Percentiles rank a stretch among this genome's conserved stretches.
phyloP scores from a whole-genome alignment of 2,888 invertebrate genomes.

The Cataglyphis livida region DNA sequence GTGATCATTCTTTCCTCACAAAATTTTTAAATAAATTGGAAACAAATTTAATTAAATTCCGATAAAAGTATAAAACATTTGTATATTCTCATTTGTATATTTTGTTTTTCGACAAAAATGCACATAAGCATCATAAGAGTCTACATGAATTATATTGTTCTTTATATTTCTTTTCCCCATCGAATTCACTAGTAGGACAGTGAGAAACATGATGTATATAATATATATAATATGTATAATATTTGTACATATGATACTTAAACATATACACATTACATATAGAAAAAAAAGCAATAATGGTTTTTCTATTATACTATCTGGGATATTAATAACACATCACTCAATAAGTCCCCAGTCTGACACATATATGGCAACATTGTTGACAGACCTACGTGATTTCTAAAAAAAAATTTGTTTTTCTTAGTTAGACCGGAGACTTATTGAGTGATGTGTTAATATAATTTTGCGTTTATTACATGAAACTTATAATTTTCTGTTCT shows the following conservation, averaged over 20 bases:
- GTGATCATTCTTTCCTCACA: not conserved
- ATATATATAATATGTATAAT: not conserved
- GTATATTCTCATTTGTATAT: not conserved
- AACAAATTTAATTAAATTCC: not conserved
- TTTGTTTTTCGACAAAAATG: constrained; percentile 37
- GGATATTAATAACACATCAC: constrained; percentile 6
- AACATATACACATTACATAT: not conserved
- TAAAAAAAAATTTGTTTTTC: too few species aligned
- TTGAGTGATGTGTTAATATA: not conserved
- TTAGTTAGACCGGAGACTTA: too few species aligned
- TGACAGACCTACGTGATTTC: too few species aligned
- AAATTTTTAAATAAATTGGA: not conserved
- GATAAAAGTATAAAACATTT: not conserved
- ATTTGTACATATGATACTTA: not conserved
- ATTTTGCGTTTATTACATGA: constrained; percentile 1
- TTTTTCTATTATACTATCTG: not conserved
- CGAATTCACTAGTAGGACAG: constrained; percentile 65
- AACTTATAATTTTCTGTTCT: constrained; percentile 10
- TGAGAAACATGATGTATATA: constrained; percentile 49
- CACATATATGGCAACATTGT: too few species aligned
- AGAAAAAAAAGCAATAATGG: not conserved
- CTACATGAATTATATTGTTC: not conserved
- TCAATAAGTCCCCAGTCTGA: too few species aligned
- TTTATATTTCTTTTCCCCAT: constrained; percentile 12
- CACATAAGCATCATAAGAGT: constrained; percentile 28